These are phyloP conservation scores for Apoda limacodes DNA, from an alignment of 2,888 invertebrate species.

Conservation along the genomic window DNA sequence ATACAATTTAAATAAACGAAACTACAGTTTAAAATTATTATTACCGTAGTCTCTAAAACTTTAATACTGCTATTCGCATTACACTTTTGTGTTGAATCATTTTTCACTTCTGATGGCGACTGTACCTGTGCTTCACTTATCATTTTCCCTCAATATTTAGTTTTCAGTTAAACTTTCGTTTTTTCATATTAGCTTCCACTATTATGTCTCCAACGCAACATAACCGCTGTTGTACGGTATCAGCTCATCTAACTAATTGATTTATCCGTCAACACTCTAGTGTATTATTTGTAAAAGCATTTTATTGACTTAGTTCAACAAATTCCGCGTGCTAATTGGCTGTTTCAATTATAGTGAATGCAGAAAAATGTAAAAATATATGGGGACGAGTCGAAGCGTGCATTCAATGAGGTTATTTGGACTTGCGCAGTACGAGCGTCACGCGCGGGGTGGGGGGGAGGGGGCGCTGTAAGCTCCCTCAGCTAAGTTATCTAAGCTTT, in stretches of 20 bases:
- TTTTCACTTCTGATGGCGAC: constrained; percentile 48
- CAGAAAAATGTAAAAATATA: too few species aligned
- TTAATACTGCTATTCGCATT: constrained; percentile 40
- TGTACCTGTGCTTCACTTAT: constrained; percentile 62
- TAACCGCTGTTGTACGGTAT: too few species aligned
- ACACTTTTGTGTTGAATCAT: constrained; percentile 42
- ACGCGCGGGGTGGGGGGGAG: constrained; percentile 16
- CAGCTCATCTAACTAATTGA: too few species aligned
- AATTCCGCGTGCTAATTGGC: too few species aligned
- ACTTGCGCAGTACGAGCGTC: constrained; percentile 56
- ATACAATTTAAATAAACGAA: neutral
- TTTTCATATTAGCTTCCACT: constrained; percentile 9
- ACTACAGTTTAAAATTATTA: neutral
- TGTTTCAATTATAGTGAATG: too few species aligned
- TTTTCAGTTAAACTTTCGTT: too few species aligned
- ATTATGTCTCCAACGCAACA: constrained; percentile 18
- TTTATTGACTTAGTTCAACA: too few species aligned
- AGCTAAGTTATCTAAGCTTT: too few species aligned
- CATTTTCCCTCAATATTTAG: constrained; percentile 56
- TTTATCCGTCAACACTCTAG: constrained; percentile 36
- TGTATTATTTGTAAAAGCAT: constrained; percentile 38
- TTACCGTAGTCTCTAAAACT: constrained; percentile 48
- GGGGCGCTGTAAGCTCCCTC: constrained; percentile 9
- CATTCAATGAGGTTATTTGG: constrained; percentile 62
- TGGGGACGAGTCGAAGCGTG: constrained; percentile 52